Evolutionary conservation across 2,888 invertebrate species (phyloP).

Genomic region (Lypha dubia): DNA sequence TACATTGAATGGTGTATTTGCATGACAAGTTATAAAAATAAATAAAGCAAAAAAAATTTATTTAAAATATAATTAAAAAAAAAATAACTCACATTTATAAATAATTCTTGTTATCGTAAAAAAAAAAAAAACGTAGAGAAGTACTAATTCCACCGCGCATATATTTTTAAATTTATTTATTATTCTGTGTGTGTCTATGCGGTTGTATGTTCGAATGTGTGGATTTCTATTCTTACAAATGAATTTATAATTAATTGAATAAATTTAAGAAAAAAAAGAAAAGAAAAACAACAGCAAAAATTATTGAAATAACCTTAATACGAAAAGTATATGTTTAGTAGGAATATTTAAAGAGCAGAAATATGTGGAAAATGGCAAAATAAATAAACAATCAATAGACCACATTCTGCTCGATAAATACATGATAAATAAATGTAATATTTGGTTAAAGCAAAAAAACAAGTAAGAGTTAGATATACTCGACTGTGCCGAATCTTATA

Average conservation of each 20-base stretch:
- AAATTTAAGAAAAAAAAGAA: too few species aligned
- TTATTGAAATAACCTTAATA: slow-evolving; percentile 12
- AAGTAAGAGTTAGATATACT: too few species aligned
- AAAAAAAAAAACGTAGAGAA: too few species aligned
- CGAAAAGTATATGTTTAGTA: background rate
- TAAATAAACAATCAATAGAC: background rate
- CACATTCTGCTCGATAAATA: slow-evolving; percentile 4
- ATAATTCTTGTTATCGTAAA: background rate
- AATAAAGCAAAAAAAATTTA: background rate
- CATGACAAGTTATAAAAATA: slow-evolving; percentile 63
- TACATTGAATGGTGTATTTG: slow-evolving; percentile 54
- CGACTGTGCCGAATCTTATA: too few species aligned
- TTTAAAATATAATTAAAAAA: slow-evolving; percentile 20
- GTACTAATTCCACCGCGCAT: background rate
- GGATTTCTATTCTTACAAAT: slow-evolving; percentile 43
- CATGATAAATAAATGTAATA: slow-evolving; percentile 5
- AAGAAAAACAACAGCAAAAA: slow-evolving; percentile 13
- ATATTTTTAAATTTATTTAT: slow-evolving; percentile 25
- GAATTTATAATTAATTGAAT: slow-evolving; percentile 65
- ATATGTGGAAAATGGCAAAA: slow-evolving; percentile 7
- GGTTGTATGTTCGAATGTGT: slow-evolving; percentile 8
- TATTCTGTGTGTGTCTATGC: background rate
- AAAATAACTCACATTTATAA: slow-evolving; percentile 51
- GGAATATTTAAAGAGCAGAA: slow-evolving; percentile 23
- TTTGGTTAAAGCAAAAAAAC: background rate